Evolutionary conservation across 2,113 vertebrate species (phyloP).

Genomic region (Boulengeromyrus knoepffleri): DNA sequence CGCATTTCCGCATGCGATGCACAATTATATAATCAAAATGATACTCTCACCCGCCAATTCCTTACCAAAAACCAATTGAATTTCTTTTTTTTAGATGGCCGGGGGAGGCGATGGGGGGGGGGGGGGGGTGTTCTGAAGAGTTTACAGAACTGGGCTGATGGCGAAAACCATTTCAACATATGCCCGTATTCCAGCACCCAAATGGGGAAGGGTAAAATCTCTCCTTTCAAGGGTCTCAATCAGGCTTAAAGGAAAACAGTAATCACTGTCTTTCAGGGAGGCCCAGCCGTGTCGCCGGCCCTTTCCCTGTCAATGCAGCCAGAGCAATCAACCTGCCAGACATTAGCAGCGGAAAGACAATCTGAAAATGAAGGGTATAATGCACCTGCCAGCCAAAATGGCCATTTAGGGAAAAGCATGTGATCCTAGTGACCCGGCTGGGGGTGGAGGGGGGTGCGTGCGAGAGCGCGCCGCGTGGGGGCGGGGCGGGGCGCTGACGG

Average conservation of each 20-base stretch:
- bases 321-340: conserved; percentile 99
- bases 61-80: conserved; percentile 77
- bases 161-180: conserved; percentile 94
- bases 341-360: conserved; percentile 99
- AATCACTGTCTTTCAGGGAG: conserved; percentile 99
- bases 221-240: conserved; percentile 99
- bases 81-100: conserved; percentile 58
- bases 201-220: conserved; percentile 99
- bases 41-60: conserved; percentile 96
- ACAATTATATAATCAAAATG: conserved; percentile 95
- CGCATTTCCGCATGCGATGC: conserved; percentile 25
- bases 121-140: conserved; percentile 78
- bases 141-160: conserved; percentile 98
- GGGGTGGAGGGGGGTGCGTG: conserved; percentile 57
- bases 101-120: conserved; percentile 32
- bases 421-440: conserved; percentile 99
- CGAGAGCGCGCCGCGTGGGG: conserved; percentile 23
- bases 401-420: conserved; percentile 99
- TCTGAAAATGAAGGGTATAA: conserved; percentile 99
- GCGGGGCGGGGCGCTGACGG: conserved; percentile 59
- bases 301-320: conserved; percentile 96
- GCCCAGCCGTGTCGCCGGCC: conserved; percentile 89
- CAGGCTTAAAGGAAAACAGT: conserved; percentile 99
- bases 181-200: conserved; percentile 88
- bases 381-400: conserved; percentile 99